A percentile compares a stretch with the other conserved stretches of the same genome.
phyloP scores from a whole-genome alignment of 2,113 vertebrate species.

The Lepidothrix coronata region DNA sequence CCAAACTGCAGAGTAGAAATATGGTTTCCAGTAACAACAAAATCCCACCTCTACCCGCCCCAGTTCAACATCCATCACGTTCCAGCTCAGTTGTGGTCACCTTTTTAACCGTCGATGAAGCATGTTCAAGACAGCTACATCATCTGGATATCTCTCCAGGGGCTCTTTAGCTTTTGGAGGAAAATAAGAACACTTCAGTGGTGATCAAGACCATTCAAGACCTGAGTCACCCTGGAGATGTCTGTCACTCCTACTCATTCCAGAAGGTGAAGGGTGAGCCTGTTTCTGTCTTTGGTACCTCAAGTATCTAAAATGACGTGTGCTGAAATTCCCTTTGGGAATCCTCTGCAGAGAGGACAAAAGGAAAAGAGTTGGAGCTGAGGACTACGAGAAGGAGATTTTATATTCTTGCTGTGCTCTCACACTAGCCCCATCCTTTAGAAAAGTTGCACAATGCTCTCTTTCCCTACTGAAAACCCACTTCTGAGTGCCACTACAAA shows the following conservation, averaged over 20 bases:
- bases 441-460: background rate
- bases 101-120: accelerated
- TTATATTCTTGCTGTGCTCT: background rate
- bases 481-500: background rate
- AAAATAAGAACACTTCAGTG: background rate
- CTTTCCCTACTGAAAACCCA: background rate
- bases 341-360: background rate
- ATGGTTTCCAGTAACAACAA: background rate
- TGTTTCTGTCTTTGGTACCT: background rate
- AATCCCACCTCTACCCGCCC: background rate
- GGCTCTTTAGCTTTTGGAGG: background rate
- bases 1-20: background rate
- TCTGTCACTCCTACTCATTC: background rate
- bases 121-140: background rate
- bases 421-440: background rate
- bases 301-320: background rate
- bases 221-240: background rate
- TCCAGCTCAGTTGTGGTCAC: background rate
- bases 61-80: background rate
- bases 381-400: background rate
- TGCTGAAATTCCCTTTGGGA: background rate
- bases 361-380: background rate
- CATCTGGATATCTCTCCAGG: background rate
- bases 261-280: background rate
- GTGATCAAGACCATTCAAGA: background rate